Evolutionary conservation across 2,113 vertebrate species (phyloP), one percentile per base, ranked within the genome.

Genomic region (Pelusios castaneus): DNA sequence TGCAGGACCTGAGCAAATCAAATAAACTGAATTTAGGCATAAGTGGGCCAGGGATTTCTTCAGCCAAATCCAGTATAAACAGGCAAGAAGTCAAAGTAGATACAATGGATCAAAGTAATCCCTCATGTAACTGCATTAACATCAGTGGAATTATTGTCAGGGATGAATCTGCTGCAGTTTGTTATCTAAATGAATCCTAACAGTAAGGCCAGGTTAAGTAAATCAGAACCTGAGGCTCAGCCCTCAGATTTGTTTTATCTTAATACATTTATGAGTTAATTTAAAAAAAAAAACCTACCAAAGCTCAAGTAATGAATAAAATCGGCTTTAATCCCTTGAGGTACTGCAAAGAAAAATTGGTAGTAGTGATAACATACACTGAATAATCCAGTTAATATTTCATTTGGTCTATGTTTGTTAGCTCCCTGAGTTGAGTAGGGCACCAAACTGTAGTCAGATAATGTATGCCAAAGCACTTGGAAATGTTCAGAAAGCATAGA

Each of bases 1-100:
- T 95, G 89, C 89, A 97, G 94, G 90, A 94, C 82, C 55, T 4
- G 1, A 96, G 47, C 82, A 80, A 87, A 91, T 96, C 97, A 98
- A 98, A 97, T 98, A 98, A 98, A 98, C 97, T 96, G 93, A 92
- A 94, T 90, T 95, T 96, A 94, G 78, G 89, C 91, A 78, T 76
- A 51, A 76, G 95, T 83, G 96, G 95, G 86, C 90, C 75, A 89
- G 94, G 51, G 60, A 6, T 73, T 96, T 96, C 91, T 93, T 93
- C 89, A 97, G 90, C 93, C 86, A 96, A 95, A 87, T 93, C 31
- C 49, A 88, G 86, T 80, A 87, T 80, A 95, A 97, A 94, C 77
- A 90, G 93, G 77, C 76, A 90, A 70, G 81, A 88, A 94, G 85
- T 93, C 94, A 58, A 91, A 89, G 85, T 27, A 91, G 91, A 87